phyloP scores from a whole-genome alignment of 2,888 invertebrate species.

The Endomychus coccineus region DNA sequence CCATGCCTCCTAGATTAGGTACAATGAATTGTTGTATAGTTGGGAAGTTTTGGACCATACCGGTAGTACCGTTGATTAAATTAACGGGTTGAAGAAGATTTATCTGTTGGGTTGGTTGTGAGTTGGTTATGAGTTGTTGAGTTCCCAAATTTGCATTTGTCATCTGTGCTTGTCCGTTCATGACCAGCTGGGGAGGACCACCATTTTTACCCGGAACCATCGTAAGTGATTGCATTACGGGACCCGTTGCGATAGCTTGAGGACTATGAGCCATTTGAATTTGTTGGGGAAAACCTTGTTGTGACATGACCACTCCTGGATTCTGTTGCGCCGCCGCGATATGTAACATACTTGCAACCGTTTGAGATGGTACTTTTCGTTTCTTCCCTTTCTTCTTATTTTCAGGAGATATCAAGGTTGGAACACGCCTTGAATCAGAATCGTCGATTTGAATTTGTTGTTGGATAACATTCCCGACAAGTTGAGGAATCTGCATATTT shows the following conservation, averaged over 20 bases:
- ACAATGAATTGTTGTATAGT: conserved; percentile 77
- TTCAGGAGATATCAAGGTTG: conserved; percentile 58
- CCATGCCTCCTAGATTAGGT: conserved; percentile 72
- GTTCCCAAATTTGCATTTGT: conserved; percentile 54
- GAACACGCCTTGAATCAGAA: conserved; percentile 46
- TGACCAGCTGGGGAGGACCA: conserved; percentile 65
- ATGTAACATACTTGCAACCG: conserved; percentile 63
- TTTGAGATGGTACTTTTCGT: conserved; percentile 61
- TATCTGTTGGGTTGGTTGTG: conserved; percentile 51
- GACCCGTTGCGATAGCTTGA: conserved; percentile 57
- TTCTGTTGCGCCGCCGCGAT: conserved; percentile 61
- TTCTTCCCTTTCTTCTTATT: conserved; percentile 59
- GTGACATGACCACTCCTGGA: conserved; percentile 53
- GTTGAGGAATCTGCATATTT: conserved; percentile 61
- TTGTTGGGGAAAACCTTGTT: conserved; percentile 58
- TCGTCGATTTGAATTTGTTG: conserved; percentile 50
- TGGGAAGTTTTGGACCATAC: conserved; percentile 67
- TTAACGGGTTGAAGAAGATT: conserved; percentile 77
- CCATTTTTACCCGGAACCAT: conserved; percentile 71
- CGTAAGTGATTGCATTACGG: conserved; percentile 67
- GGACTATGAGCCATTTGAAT: conserved; percentile 63
- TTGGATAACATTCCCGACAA: conserved; percentile 58
- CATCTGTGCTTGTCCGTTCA: conserved; percentile 62
- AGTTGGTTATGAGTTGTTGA: conserved; percentile 59
- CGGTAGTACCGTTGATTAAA: conserved; percentile 62